Base-by-base conservation (phyloP, 2,888 invertebrate genomes). In the Magallana nippona region DNA sequence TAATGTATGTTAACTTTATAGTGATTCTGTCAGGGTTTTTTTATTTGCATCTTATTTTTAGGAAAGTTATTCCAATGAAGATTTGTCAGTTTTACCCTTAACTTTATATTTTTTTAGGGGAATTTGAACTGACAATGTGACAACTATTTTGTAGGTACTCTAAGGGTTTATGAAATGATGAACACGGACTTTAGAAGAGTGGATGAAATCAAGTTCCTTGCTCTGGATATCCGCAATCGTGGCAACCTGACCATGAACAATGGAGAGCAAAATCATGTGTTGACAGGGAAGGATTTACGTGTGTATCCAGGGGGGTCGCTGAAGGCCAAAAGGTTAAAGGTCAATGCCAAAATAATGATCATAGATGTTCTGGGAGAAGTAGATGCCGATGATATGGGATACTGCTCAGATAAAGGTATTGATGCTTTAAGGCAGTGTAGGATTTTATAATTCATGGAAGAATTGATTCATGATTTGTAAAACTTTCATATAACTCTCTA, bases 341-440 rank as follows among this genome's bases (percentile, higher is more conserved):
- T 90, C n/a, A 80, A 87, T 19, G 89, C 89, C 1, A 79, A 87
- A 3, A 85, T 84, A 0, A 77, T 91, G 11, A 82, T 79, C 27
- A 88, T 91, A n/a, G 91, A 91, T 86, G 91, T 91, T 19, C 88
- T 89, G 87, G 90, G 89, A 2, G 78, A 55, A 11, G 79, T 91
- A 63, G 83, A 86, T 62, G 89, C 90, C 15, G 87, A 91, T 82
- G 84, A 84, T 17, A 85, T 83, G 44, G 90, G 91, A 13, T 86
- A 86, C 82, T 88, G 89, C 83, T 55, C 85, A 55, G 58, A n/a
- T 55, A 83, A 82, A 86, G 88, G 88, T 87, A 22, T 19, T n/a
- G 19, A 5, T 44, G 44, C 44, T 8, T 44, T 44, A 44, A 44
- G 44, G 10, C 44, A 5, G 44, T 0, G 8, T 44, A 27, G 2